Conservation (phyloP, 1,140 invertebrate species). For the Cheumatopsyche charites region DNA sequence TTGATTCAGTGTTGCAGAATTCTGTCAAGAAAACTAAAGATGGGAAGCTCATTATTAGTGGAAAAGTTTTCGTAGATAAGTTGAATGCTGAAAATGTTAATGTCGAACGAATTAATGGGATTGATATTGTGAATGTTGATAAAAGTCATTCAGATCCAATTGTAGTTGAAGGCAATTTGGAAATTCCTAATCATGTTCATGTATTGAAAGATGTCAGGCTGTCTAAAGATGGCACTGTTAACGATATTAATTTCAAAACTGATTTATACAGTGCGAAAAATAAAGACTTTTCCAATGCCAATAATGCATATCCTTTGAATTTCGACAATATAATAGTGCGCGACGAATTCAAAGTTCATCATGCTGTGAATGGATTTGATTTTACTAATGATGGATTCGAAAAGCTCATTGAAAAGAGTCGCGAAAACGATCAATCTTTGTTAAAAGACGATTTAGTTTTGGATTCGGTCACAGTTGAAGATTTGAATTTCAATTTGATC, state of each 20-base stretch:
- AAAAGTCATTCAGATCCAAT: slow-evolving; percentile 25
- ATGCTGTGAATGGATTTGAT: slow-evolving; percentile 44
- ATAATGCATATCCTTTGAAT: slow-evolving; percentile 26
- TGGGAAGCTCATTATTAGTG: slow-evolving; percentile 40
- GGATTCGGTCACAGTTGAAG: slow-evolving; percentile 31
- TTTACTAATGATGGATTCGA: slow-evolving; percentile 37
- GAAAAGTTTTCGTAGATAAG: slow-evolving; percentile 44
- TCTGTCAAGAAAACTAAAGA: slow-evolving; percentile 36
- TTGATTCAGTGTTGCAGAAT: slow-evolving; percentile 38
- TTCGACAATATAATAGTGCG: slow-evolving; percentile 50
- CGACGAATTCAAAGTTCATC: slow-evolving; percentile 45
- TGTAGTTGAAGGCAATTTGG: slow-evolving; percentile 36
- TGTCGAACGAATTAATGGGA: slow-evolving; percentile 42
- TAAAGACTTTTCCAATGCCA: slow-evolving; percentile 3
- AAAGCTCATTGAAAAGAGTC: slow-evolving; percentile 33
- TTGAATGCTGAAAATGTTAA: slow-evolving; percentile 47
- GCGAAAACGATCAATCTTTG: background rate
- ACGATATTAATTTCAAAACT: slow-evolving; percentile 44
- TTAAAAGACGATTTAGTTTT: slow-evolving; percentile 28
- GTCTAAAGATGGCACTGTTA: slow-evolving; percentile 38
- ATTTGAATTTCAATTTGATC: slow-evolving; percentile 51
- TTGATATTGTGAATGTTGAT: slow-evolving; percentile 36
- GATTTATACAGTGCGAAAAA: slow-evolving; percentile 38
- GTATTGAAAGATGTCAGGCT: slow-evolving; percentile 41
- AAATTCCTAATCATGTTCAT: slow-evolving; percentile 38